Evolutionary conservation across 2,888 invertebrate species (phyloP), one percentile per base, ranked within the genome.

Genomic region (Sesia apiformis): DNA sequence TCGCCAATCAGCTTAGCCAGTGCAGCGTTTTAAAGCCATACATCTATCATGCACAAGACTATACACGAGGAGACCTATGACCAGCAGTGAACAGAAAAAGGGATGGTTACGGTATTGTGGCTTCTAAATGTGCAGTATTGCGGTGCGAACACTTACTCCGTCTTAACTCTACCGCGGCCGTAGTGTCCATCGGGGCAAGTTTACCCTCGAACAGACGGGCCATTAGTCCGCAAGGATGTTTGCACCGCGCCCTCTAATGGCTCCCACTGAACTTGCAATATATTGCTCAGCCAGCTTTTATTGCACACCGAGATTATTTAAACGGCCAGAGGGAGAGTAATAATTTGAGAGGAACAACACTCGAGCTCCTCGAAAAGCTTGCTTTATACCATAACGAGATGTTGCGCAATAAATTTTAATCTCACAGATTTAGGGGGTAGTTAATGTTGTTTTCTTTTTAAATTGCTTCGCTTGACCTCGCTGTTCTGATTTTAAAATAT

Each of bases 241-340:
- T 78, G 72, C 71, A 60, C 66, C 65, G 61, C 65, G 60, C 69
- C 71, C 64, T 63, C 69, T 71, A 72, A 72, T 74, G 69, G 73
- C 65, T 46, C 63, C 62, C 56, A 55, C 62, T 69, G 68, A 73
- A 74, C 77, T 72, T 66, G 77, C 74, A 72, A 78, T 80, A 77
- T 78, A 81, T 80, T 65, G 76, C 70, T 60, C 59, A 57, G 57
- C 58, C 67, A 62, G 70, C 67, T 74, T 79, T 80, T 80, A 81
- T 79, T 79, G 76, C 79, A 67, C 60, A 64, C 73, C 63, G 69
- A 78, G 78, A 79, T 81, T 81, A 81, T 79, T 77, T 81, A 79
- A 80, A 80, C 78, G 74, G 75, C 73, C 66, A 56, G 64, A 64
- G 66, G 62, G 68, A 57, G 63, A 65, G 73, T 69, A 68, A 80